Base-by-base conservation (phyloP, 2,888 invertebrate genomes). In the Sepioteuthis lessoniana region DNA sequence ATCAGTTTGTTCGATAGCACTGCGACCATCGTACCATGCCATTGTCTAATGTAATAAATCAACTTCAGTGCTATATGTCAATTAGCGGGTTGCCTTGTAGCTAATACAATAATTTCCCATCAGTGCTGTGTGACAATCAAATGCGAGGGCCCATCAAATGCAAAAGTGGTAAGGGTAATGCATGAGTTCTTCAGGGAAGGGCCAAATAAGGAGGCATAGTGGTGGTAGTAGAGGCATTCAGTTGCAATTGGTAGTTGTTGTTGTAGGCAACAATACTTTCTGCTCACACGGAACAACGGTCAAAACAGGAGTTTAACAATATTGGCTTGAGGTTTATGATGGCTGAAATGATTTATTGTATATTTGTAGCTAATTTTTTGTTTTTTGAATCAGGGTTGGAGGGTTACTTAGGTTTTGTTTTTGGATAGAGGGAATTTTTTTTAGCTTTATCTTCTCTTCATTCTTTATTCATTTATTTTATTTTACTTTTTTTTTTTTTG, bases 21-120 rank as follows among this genome's bases (percentile, higher is more conserved):
- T 2, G 4, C 76, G n/a, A 76, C 76, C n/a, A 76, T 35, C 19
- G 76, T 35, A 76, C 76, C 35, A n/a, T 76, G n/a, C n/a, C 76
- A 76, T 76, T 76, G 76, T 13, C 76, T 76, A 31, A n/a, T 76
- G 76, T 35, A n/a, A 76, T 76, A 76, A 76, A 76, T 76, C 76
- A 76, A 76, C 35, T 76, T 76, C 76, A n/a, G 76, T n/a, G 76
- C 35, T 76, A 19, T n/a, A n/a, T 76, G 76, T 76, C 76, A 76
- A 76, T 76, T 76, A 76, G n/a, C n/a, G 76, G n/a, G 76, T 42
- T 76, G 76, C 76, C 76, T 76, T 76, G n/a, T n/a, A 76, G n/a
- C 76, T 76, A 76, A 76, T 76, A 76, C 76, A 76, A 76, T 76
- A 35, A 76, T 76, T 76, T 76, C 76, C 35, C 76, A 76, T 76